These are phyloP conservation scores for Aphidius ervi DNA, from an alignment of 1,140 invertebrate species.

Conservation along the genomic window DNA sequence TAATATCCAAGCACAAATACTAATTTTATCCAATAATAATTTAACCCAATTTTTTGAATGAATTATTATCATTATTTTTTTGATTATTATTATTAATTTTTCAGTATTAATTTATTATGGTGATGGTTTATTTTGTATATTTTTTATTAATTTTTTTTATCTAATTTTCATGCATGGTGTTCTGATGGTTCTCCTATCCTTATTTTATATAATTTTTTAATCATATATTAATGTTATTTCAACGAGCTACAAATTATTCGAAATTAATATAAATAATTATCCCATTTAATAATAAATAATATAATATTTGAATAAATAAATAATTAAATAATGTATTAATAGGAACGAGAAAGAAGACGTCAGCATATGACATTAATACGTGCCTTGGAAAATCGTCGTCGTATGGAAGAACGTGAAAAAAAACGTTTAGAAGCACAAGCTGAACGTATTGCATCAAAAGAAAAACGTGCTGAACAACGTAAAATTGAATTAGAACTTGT, in stretches of 20 bases:
- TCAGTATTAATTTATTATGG: too few relatives aligned
- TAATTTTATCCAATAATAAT: too few relatives aligned
- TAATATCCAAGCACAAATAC: background rate
- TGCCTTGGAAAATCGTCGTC: conserved; percentile 77
- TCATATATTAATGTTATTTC: too few relatives aligned
- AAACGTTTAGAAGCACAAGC: conserved; percentile 74
- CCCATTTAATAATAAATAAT: background rate
- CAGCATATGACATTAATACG: conserved; percentile 87
- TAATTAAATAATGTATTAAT: conserved; percentile 2
- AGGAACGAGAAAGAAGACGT: conserved; percentile 86
- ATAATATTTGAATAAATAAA: background rate
- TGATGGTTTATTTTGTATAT: too few relatives aligned
- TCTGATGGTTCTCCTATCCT: background rate
- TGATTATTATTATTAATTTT: background rate
- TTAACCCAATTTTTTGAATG: too few relatives aligned
- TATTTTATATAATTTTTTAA: too few relatives aligned
- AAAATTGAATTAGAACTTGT: conserved; percentile 81
- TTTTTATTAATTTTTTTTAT: too few relatives aligned
- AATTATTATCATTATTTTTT: background rate
- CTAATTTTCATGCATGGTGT: too few relatives aligned
- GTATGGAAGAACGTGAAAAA: conserved; percentile 83
- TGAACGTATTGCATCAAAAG: conserved; percentile 74
- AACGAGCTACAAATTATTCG: too few relatives aligned
- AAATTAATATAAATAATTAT: too few relatives aligned
- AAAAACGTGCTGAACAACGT: conserved; percentile 78